Evolutionary conservation across 2,113 vertebrate genomes (phyloP), one percentile per base, ranked within the genome.

Genomic region (Polypterus bichir): DNA sequence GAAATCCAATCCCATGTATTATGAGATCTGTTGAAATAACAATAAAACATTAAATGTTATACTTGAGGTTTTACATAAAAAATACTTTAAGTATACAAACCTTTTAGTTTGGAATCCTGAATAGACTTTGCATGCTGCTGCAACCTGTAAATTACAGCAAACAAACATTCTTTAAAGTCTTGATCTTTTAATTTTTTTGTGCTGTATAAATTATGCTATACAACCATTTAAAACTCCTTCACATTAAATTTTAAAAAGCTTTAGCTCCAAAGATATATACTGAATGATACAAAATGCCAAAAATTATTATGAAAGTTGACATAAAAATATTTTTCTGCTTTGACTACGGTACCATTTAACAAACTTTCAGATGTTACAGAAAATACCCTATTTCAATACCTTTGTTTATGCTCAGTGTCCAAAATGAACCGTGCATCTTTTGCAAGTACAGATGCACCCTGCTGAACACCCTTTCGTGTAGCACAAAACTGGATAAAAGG

Each of bases 391-490:
- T 51, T 7, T 63, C 46, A 69, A 62, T 79, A 92, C 96, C 93
- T 90, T 76, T 94, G 86, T 78, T 90, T 94, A 78, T 98, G 95
- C 67, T 93, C 89, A 48, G 74, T 2, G 61, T 74, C 85, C 83
- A 99, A 83, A 11, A 92, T 77, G 81, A 98, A 97, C 64, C 86
- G 89, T 62, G 90, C 86, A 70, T 97, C 92, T 77, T 97, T 97
- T 65, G 88, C 85, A 70, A 98, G 77, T 75, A 97, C 79, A 68
- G 86, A 77, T 69, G 93, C 92, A 2, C 93, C 89, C 68, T 97
- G 93, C 68, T 99, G 96, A 57, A 86, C 91, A 77, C 95, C 92
- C 89, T 96, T 99, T 69, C 93, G 92, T 65, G 95, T 99, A 54
- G 93, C 90, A 87, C 95, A 99, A 77, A 99, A 97, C 96, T 99